Evolutionary conservation across 2,797 vertebrate genomes (phyloP).

Genomic region (Bothrops alternatus): DNA sequence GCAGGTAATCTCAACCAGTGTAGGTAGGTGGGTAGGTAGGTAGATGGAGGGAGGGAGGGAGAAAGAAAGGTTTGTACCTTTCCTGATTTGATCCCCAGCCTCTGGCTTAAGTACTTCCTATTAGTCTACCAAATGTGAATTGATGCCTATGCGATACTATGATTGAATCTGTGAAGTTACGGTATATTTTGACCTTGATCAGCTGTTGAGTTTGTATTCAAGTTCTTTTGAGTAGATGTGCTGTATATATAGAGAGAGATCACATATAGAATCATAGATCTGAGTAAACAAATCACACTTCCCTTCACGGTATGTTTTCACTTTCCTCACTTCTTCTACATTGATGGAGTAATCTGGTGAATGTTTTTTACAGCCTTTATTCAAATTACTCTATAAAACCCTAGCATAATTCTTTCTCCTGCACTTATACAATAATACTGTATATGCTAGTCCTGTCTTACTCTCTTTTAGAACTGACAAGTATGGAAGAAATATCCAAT

Average conservation of each 20-base stretch:
- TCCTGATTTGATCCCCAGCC: neutral
- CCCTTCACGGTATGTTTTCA: neutral
- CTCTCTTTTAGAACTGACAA: neutral
- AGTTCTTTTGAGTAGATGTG: neutral
- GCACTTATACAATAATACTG: neutral
- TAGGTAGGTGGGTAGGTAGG: neutral
- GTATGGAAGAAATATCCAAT: neutral
- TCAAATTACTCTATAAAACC: neutral
- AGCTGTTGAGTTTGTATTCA: neutral
- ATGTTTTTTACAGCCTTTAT: neutral
- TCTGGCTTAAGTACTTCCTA: neutral
- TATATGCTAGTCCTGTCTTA: neutral
- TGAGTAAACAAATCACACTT: neutral
- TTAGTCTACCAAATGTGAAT: neutral
- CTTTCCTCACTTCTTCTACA: neutral
- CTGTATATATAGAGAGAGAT: neutral
- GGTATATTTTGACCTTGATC: neutral
- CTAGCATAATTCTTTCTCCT: neutral
- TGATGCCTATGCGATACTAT: neutral
- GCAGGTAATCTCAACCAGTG: neutral
- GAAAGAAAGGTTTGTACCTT: too few species aligned
- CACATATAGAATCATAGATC: neutral
- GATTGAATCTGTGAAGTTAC: neutral
- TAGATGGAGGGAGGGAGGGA: neutral
- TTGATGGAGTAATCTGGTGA: neutral